Evolutionary conservation across 1,140 invertebrate genomes (phyloP).

Genomic region (Adelges cooleyi): DNA sequence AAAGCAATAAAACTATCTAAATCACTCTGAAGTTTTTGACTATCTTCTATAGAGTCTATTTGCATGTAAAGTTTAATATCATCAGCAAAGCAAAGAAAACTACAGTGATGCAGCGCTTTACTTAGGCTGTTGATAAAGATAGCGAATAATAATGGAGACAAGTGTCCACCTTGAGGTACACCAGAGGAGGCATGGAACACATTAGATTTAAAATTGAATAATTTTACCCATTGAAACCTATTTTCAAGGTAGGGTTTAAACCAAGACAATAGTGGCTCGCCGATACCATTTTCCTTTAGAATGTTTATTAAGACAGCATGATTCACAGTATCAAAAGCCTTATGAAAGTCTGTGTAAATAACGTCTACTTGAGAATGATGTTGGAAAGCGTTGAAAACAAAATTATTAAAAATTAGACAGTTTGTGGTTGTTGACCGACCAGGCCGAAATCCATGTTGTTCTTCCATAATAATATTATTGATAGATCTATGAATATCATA

Average conservation of each 20-base stretch:
- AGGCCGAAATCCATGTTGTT: too few species aligned
- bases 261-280: not conserved
- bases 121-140: not conserved
- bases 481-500: not conserved
- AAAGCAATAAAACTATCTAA: not conserved
- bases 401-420: not conserved
- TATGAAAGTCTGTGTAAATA: constrained; percentile 35
- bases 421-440: too few species aligned
- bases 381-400: not conserved
- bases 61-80: not conserved
- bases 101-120: not conserved
- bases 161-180: not conserved
- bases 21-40: not conserved
- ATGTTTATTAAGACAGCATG: constrained; percentile 31
- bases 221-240: not conserved
- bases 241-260: not conserved
- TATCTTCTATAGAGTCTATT: not conserved
- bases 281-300: constrained; percentile 8
- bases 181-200: not conserved
- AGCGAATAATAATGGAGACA: not conserved
- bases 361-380: constrained; percentile 31
- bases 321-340: constrained; percentile 34
- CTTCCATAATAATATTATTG: too few species aligned
- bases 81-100: not conserved
- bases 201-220: not conserved